Evolutionary conservation across 2,797 vertebrate species (phyloP), one percentile per base, ranked within the genome.

Genomic region (Gymnothorax reevesii): DNA sequence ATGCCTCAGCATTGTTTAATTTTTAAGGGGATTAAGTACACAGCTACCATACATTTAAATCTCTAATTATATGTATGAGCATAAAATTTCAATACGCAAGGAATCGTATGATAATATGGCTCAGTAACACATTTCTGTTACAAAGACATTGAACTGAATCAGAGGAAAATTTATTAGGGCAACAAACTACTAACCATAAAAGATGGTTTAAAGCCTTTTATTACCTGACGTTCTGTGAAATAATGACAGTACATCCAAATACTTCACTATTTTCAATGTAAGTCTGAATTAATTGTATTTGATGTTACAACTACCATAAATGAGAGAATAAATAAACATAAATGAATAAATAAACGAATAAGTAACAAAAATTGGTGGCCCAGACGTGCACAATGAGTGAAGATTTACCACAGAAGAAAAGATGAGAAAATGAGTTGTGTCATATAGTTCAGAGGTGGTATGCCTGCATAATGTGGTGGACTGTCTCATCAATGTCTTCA

Each of bases 231-330:
- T 95, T 93, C 92, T 89, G 88, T 87, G 91, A 93, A 42, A 95
- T 94, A 95, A 96, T 93, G 91, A 94, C 94, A 95, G 95, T 94
- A 93, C 95, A 96, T 96, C 94, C 95, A 93, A 93, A 91, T 91
- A 93, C 92, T 90, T 92, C 86, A 89, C 90, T 91, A 96, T 96
- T 96, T 96, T 95, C 92, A 85, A 86, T 71, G 42, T 12, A 82
- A 42, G 79, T 90, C 90, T 13, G 89, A 93, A 95, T 92, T 94
- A 96, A 96, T 96, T 96, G 95, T 96, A 97, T 97, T 97, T 97
- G 95, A 95, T 95, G 97, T 96, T n/a, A 69, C 64, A 7, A 22
- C 64, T 8, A 25, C 57, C 57, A 9, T 7, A 59, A 42, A 42
- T 42, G 33, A 42, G 33, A 1, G 33, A 42, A 42, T 42, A 42